These are phyloP conservation scores for Stenotaenia linearis DNA, from an alignment of 2,888 invertebrate genomes.

Conservation along the genomic window DNA sequence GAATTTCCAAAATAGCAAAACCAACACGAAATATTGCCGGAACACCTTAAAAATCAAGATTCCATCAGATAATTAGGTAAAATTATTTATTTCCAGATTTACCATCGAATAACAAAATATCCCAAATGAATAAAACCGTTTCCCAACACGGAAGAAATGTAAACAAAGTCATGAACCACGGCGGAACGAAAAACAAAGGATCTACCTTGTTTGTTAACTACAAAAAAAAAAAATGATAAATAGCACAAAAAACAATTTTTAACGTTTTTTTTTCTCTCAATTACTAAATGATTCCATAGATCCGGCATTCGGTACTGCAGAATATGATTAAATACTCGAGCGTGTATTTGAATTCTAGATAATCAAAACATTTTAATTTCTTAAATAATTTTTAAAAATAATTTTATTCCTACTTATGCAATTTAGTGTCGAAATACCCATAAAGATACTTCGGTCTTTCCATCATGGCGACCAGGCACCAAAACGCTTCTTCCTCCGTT, in stretches of 20 bases:
- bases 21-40: constrained; percentile 27
- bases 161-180: constrained; percentile 36
- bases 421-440: constrained; percentile 32
- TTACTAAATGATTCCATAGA: constrained; percentile 34
- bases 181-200: constrained; percentile 33
- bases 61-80: neutral
- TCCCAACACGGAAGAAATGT: constrained; percentile 36
- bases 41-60: neutral
- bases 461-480: constrained; percentile 34
- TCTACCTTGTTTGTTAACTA: neutral
- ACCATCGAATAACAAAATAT: constrained; percentile 33
- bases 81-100: neutral
- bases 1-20: constrained; percentile 29
- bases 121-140: constrained; percentile 34
- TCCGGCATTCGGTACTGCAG: constrained; percentile 30
- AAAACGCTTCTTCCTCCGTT: constrained; percentile 34
- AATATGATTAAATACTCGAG: constrained; percentile 32
- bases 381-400: neutral
- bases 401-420: constrained; percentile 29
- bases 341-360: constrained; percentile 30
- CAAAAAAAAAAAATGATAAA: neutral
- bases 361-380: neutral
- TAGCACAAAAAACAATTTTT: neutral
- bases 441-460: constrained; percentile 34
- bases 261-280: neutral